Conservation (phyloP, 2,113 vertebrate species). For the Carettochelys insculpta region DNA sequence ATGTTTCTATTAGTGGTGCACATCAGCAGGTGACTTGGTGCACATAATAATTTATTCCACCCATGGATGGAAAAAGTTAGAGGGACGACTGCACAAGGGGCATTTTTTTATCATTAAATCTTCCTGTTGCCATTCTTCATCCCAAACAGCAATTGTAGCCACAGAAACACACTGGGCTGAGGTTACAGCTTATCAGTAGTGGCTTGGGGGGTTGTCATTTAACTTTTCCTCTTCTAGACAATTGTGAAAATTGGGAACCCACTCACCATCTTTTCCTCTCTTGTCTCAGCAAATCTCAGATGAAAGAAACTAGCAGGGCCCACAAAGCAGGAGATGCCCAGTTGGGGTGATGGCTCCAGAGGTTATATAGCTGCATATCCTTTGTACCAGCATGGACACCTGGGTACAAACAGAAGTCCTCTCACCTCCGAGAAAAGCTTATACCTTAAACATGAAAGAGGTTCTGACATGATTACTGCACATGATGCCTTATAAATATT, state of each 20-base stretch:
- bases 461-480: background rate
- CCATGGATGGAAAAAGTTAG: no score
- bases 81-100: background rate
- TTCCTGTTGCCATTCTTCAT: background rate
- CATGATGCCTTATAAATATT: background rate
- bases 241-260: background rate
- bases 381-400: background rate
- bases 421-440: background rate
- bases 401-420: background rate
- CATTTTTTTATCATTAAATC: background rate
- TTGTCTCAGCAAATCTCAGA: background rate
- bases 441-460: background rate
- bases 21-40: no score
- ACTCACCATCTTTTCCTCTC: background rate
- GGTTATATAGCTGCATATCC: rapidly evolving
- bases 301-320: background rate
- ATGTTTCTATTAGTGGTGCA: no score
- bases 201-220: background rate
- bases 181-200: background rate
- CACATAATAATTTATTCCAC: no score
- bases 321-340: background rate
- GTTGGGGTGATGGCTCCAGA: background rate
- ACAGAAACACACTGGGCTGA: background rate
- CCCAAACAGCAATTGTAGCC: background rate
- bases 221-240: background rate